These are phyloP conservation scores for Carposina sasakii DNA, from an alignment of 1,140 invertebrate species.

Conservation along the genomic window DNA sequence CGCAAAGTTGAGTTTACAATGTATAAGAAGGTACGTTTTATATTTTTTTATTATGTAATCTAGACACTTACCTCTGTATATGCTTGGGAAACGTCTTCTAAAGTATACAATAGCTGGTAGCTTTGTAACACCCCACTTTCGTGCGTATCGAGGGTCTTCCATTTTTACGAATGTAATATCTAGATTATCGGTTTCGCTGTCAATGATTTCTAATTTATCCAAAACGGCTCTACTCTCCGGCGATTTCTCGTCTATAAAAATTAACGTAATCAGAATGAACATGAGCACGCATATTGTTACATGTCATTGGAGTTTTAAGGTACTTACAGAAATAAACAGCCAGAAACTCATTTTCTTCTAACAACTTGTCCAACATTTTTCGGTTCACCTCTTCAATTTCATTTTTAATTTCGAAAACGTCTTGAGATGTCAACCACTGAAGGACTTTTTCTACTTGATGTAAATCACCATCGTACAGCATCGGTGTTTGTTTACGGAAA, in stretches of 20 bases:
- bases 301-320: too few species aligned
- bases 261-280: not conserved
- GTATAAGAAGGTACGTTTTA: too few species aligned
- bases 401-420: constrained; percentile 96
- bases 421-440: constrained; percentile 93
- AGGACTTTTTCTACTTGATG: constrained; percentile 89
- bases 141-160: constrained; percentile 90
- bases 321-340: constrained; percentile 96
- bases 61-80: constrained; percentile 91
- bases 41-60: too few species aligned
- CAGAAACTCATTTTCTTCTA: constrained; percentile 95
- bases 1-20: not conserved
- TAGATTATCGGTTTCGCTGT: constrained; percentile 93
- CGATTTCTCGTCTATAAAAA: constrained; percentile 81
- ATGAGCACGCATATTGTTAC: not conserved
- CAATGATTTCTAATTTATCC: constrained; percentile 91
- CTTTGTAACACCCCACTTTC: constrained; percentile 96
- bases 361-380: constrained; percentile 94
- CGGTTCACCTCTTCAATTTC: constrained; percentile 97
- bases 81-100: constrained; percentile 93
- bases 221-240: constrained; percentile 85
- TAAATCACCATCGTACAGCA: constrained; percentile 93
- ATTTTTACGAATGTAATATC: constrained; percentile 97
- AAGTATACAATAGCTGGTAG: constrained; percentile 94
- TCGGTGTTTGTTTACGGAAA: constrained; percentile 88